These are phyloP conservation scores for Thymelicus sylvestris DNA, from an alignment of 2,888 invertebrate species.

Conservation along the genomic window DNA sequence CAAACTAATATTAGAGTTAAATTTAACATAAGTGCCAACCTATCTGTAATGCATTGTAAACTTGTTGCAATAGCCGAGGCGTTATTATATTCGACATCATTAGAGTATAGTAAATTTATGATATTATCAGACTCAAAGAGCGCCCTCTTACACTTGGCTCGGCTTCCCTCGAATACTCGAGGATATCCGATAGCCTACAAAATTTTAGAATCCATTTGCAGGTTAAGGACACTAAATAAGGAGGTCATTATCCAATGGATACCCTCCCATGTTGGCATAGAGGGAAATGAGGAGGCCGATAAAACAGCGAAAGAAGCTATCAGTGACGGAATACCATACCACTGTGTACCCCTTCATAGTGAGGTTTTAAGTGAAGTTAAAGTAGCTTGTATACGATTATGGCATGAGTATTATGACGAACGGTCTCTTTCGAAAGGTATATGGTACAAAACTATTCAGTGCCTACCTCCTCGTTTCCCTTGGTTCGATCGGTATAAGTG, in stretches of 20 bases:
- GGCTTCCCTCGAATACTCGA: constrained; percentile 35
- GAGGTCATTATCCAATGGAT: constrained; percentile 28
- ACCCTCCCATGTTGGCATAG: constrained; percentile 23
- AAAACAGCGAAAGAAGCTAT: constrained; percentile 8
- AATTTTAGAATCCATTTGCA: constrained; percentile 22
- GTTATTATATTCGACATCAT: constrained; percentile 9
- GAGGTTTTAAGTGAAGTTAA: constrained; percentile 6
- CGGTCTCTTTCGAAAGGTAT: constrained; percentile 6
- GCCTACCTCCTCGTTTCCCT: constrained; percentile 10
- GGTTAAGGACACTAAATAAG: background rate
- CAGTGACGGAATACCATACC: constrained; percentile 1
- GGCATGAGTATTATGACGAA: constrained; percentile 17
- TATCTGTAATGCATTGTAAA: constrained; percentile 29
- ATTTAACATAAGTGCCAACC: constrained; percentile 17
- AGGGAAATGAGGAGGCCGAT: constrained; percentile 22
- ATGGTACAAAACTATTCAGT: constrained; percentile 14
- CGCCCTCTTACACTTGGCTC: constrained; percentile 37
- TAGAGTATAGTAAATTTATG: constrained; percentile 17
- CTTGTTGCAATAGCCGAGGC: constrained; percentile 17
- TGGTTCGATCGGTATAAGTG: constrained; percentile 1
- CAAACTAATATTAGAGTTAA: background rate
- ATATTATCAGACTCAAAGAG: constrained; percentile 35
- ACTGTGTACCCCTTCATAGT: constrained; percentile 5
- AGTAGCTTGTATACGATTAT: background rate
- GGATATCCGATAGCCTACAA: constrained; percentile 36